phyloP scores from a whole-genome alignment of 2,797 vertebrate genomes.

The Lemur catta region DNA sequence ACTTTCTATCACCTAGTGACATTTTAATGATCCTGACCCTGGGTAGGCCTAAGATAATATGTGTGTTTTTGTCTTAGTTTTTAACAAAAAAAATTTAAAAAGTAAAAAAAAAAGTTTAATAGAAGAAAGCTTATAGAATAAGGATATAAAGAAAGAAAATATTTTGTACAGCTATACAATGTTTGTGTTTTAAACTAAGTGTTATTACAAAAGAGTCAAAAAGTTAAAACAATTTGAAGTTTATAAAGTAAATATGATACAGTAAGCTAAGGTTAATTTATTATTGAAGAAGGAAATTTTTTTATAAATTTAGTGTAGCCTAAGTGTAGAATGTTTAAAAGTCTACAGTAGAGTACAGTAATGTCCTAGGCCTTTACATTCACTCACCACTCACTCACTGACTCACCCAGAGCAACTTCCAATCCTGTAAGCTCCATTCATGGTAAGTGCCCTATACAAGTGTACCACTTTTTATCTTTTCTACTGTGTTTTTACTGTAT shows the following conservation, averaged over 20 bases:
- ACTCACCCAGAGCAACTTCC: neutral
- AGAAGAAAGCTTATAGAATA: neutral
- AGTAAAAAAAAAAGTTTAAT: neutral
- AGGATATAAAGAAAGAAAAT: neutral
- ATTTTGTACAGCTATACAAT: neutral
- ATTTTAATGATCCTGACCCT: neutral
- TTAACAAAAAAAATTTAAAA: neutral
- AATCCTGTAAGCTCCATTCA: neutral
- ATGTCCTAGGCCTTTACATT: neutral
- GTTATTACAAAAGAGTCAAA: neutral
- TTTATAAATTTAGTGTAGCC: neutral
- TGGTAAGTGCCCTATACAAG: neutral
- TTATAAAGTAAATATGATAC: neutral
- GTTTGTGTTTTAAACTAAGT: neutral
- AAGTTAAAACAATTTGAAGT: neutral
- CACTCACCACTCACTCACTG: neutral
- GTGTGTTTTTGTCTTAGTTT: neutral
- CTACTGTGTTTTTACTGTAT: neutral
- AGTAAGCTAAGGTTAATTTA: neutral
- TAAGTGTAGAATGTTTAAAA: neutral
- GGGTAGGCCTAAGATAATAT: neutral
- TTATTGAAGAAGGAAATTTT: neutral
- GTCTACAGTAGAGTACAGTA: neutral
- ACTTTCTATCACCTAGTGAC: neutral
- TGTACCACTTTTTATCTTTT: neutral